Evolutionary conservation across 1,140 invertebrate genomes (phyloP), one percentile per base, ranked within the genome.

Genomic region (Aphidius ervi): DNA sequence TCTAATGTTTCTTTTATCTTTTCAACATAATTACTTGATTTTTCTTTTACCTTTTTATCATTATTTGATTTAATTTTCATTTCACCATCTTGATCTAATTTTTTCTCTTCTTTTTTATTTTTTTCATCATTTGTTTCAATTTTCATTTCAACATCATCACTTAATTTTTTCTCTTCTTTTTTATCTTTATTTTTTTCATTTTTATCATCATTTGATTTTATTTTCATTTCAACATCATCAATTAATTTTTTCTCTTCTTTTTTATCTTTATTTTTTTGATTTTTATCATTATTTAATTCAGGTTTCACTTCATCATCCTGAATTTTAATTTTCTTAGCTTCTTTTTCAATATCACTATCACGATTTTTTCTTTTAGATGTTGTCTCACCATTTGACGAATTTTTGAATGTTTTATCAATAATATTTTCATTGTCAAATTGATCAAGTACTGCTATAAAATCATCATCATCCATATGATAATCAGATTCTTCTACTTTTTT

Each of bases 391-490:
- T 48, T 55, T 16, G 5, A 23, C 1, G 16, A 45, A 9, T 45
- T 46, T 8, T 56, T n/a, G 40, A 56, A 50, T 0, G 46, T 5
- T 43, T 61, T 61, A 41, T 61, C 56, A 20, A 46, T n/a, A 37
- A 37, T 40, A 7, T 39, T 45, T 23, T 56, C 41, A 16, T 59
- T 37, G 16, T 52, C 58, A 20, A 52, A 42, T 39, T 57, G 50
- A 65, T 52, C 48, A 59, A 55, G 58, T 65, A 69, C 45, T 67
- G 59, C 54, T 49, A 73, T 68, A 16, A 67, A 52, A 45, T 64
- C 41, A 0, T 65, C 64, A 23, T 72, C 71, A 72, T 89, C 87
- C 46, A 90, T 69, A 68, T 87, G 80, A 61, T 83, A 67, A 10
- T 90, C 70, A 37, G 85, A 87, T 66, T 83, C 81, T 68, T 86